Conservation (phyloP, 2,888 invertebrate species). For the Athetis lepigone region DNA sequence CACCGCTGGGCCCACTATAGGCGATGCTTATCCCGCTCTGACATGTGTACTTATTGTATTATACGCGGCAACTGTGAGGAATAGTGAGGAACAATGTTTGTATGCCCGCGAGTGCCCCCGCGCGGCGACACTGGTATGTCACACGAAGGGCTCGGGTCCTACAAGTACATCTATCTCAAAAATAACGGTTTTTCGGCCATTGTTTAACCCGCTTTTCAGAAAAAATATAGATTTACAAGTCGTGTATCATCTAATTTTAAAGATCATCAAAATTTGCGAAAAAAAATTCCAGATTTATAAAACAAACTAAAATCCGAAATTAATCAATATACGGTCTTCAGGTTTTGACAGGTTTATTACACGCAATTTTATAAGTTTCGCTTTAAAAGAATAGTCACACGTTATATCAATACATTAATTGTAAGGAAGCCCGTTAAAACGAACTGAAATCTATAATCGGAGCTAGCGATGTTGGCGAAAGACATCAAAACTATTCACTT, state of each 20-base stretch:
- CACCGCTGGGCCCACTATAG: constrained; percentile 34
- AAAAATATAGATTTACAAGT: not conserved
- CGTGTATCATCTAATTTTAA: not conserved
- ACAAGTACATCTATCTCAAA: constrained; percentile 6
- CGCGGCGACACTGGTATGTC: constrained; percentile 15
- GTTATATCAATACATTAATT: constrained; percentile 51
- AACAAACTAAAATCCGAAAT: constrained; percentile 29
- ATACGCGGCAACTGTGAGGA: constrained; percentile 38
- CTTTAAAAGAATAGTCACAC: constrained; percentile 55
- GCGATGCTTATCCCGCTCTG: constrained; percentile 47
- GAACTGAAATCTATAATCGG: constrained; percentile 38
- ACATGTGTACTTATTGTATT: constrained; percentile 55
- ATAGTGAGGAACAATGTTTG: constrained; percentile 34
- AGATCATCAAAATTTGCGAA: constrained; percentile 5
- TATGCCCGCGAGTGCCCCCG: not conserved
- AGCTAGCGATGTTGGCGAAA: constrained; percentile 39
- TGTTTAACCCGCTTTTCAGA: constrained; percentile 10
- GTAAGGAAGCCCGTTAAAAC: constrained; percentile 21
- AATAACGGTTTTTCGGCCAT: not conserved
- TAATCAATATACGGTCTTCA: constrained; percentile 26
- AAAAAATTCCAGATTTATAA: constrained; percentile 12
- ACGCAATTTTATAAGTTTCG: constrained; percentile 45
- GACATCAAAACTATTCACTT: constrained; percentile 50
- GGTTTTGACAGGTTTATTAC: constrained; percentile 25
- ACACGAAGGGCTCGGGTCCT: constrained; percentile 3